phyloP scores from a whole-genome alignment of 2,113 vertebrate species.

The Cynocephalus volans region DNA sequence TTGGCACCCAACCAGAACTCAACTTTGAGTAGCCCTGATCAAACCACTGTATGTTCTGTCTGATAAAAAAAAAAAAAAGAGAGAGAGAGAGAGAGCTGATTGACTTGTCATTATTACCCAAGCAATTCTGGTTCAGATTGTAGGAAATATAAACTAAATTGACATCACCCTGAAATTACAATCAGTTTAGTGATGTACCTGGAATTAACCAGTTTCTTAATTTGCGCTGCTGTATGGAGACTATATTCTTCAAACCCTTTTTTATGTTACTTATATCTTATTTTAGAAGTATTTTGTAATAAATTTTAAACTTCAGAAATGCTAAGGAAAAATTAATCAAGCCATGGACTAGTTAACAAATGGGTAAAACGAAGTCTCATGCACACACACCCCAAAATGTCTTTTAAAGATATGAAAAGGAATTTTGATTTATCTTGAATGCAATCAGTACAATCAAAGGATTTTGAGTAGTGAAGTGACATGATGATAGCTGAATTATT shows the following conservation, averaged over 20 bases:
- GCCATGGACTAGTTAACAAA: neutral
- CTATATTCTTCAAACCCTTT: neutral
- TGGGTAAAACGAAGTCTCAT: neutral
- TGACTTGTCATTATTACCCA: neutral
- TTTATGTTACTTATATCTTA: neutral
- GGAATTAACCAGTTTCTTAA: neutral
- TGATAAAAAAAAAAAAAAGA: neutral
- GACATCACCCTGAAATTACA: neutral
- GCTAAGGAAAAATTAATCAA: neutral
- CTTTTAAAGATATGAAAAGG: neutral
- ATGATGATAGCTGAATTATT: neutral
- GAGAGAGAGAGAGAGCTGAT: too few species aligned
- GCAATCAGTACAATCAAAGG: neutral
- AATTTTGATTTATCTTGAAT: neutral
- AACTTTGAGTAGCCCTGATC: neutral
- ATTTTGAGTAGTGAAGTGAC: neutral
- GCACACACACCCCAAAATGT: neutral
- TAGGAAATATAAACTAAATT: neutral
- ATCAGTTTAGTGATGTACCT: neutral
- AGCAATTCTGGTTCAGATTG: neutral
- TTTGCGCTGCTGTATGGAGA: neutral
- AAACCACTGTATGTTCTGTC: neutral
- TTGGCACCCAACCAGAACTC: accelerated
- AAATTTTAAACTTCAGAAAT: neutral
- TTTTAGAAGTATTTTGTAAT: neutral